Evolutionary conservation across 2,113 vertebrate genomes (phyloP).

Genomic region (Sylvilagus bachmani): DNA sequence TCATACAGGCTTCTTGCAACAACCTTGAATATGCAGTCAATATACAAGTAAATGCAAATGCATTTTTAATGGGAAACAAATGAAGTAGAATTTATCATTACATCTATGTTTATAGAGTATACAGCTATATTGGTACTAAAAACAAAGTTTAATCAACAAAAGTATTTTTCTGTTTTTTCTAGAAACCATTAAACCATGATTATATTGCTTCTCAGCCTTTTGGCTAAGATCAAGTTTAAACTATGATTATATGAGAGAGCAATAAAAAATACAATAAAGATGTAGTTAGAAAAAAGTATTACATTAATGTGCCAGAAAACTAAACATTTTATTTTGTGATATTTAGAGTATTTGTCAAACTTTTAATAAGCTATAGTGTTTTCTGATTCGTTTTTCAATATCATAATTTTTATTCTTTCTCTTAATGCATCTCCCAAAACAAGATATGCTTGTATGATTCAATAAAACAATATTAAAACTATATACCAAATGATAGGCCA

Average conservation of each 20-base stretch:
- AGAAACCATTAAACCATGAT: conserved; percentile 18
- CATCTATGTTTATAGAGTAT: background rate
- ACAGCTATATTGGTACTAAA: background rate
- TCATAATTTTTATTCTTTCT: background rate
- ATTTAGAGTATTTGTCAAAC: background rate
- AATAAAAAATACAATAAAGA: conserved; percentile 5
- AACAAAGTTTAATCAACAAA: conserved; percentile 45
- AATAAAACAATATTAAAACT: no score
- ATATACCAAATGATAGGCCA: no score
- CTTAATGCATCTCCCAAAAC: background rate
- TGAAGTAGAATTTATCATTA: background rate
- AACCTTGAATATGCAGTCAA: background rate
- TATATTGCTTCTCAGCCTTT: background rate
- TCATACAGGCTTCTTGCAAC: background rate
- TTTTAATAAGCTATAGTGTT: conserved; percentile 39
- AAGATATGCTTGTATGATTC: background rate
- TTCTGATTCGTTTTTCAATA: background rate
- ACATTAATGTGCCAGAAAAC: background rate
- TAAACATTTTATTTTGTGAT: conserved; percentile 32
- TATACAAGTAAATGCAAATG: background rate
- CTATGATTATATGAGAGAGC: background rate
- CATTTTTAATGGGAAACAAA: conserved; percentile 10
- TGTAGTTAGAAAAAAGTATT: conserved; percentile 2
- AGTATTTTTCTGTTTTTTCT: conserved; percentile 1
- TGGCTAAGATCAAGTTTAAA: background rate